Evolutionary conservation across 2,113 vertebrate genomes (phyloP).

Genomic region (Suncus etruscus): DNA sequence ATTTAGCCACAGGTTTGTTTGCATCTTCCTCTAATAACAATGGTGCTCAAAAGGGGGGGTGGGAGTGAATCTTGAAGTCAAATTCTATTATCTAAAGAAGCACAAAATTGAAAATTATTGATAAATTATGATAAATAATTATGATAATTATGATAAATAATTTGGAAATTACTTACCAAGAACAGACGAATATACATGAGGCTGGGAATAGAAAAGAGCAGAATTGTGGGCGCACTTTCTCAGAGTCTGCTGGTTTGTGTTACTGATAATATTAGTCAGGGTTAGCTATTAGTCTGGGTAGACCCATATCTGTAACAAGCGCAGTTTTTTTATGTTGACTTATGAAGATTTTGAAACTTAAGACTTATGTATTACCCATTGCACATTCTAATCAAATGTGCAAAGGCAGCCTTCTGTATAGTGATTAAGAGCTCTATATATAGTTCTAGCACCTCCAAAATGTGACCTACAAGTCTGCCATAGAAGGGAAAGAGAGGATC

Average conservation of each 20-base stretch:
- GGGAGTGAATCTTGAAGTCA: background rate
- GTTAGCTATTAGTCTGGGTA: background rate
- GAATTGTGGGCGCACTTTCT: background rate
- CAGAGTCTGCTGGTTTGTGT: background rate
- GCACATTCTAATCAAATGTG: background rate
- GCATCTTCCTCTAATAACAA: background rate
- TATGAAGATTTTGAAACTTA: background rate
- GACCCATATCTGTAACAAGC: background rate
- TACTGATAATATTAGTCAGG: background rate
- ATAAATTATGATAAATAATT: background rate
- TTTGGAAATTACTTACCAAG: constrained; percentile 1
- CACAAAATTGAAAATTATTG: background rate
- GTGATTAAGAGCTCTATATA: background rate
- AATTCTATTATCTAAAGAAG: constrained; percentile 7
- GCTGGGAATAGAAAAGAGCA: background rate
- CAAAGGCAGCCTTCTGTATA: background rate
- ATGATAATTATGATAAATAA: too few relatives aligned
- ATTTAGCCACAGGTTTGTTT: background rate
- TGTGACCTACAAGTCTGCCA: background rate
- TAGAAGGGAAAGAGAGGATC: background rate
- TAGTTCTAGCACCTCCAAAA: background rate
- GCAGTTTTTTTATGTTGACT: background rate
- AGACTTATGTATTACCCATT: background rate
- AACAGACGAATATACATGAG: background rate
- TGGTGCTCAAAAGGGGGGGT: rapidly evolving